Conservation (phyloP, 2,113 vertebrate species). For the Sturnus vulgaris region DNA sequence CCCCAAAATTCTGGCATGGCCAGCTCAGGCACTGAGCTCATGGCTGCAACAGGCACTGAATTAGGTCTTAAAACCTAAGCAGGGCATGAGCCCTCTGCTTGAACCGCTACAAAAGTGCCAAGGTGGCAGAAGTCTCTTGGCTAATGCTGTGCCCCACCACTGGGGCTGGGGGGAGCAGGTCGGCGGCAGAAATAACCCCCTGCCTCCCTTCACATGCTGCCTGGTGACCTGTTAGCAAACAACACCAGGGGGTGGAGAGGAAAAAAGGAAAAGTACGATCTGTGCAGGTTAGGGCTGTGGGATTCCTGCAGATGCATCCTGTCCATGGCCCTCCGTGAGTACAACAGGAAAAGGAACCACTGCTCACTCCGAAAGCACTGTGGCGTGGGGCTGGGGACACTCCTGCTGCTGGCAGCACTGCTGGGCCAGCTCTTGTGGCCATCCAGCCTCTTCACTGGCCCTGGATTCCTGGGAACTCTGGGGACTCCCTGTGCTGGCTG, state of each 20-base stretch:
- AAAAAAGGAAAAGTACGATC: constrained; percentile 55
- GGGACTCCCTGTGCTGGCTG: neutral
- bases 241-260: neutral
- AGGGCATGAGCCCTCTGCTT: no score
- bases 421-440: neutral
- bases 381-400: neutral
- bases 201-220: neutral
- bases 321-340: constrained; percentile 40
- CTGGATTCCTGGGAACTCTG: accelerated
- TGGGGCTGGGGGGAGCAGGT: neutral
- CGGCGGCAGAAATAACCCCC: neutral
- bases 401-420: neutral
- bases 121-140: neutral
- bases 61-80: neutral
- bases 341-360: constrained; percentile 73
- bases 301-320: constrained; percentile 77
- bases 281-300: constrained; percentile 61
- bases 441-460: neutral
- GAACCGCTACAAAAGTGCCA: neutral
- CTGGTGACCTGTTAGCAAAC: constrained; percentile 5
- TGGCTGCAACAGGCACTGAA: neutral
- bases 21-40: neutral
- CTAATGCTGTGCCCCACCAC: accelerated
- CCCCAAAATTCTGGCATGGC: neutral
- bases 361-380: neutral